Base-by-base conservation (phyloP, 2,888 invertebrate genomes). In the Pemphredon lugubris region DNA sequence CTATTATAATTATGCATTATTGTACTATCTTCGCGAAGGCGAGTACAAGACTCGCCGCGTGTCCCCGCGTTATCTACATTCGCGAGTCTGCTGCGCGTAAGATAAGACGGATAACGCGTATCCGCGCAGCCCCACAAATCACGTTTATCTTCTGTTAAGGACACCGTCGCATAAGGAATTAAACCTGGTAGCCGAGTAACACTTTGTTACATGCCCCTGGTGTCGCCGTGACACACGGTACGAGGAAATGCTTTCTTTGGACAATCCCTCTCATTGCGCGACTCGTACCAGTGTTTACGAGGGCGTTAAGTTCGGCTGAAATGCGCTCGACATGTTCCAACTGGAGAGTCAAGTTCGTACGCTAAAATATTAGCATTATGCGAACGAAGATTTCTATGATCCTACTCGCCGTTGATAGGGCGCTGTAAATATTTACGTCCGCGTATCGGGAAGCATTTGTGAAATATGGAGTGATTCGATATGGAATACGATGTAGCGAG, bases 1-100 rank as follows among this genome's bases (percentile, higher is more conserved):
- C 37, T 64, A 51, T 74, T 73, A 63, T 71, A 80, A 80, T 82
- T 77, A 65, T 48, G 66, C 75, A 45, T 73, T 51, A 64, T 73
- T 60, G 54, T 65, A 74, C 75, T 77, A 75, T 71, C 68, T 34
- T 16, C 14, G 32, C 26, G 32, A 30, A 45, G 51, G 40, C 23
- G 7, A 32, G 26, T 26, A 51, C 66, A 20, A 26, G 21, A 32
- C 11, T 44, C 60, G 45, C n/a, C 54, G 64, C 61, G 11, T 42
- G 63, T 59, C 21, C 40, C 30, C 23, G 48, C 21, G 4, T 74
- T 67, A 75, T 64, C 59, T 26, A 16, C 26, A 44, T 13, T 53
- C n/a, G 18, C 7, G 23, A 47, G 40, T 1, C 30, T 21, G 45
- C n/a, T n/a, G 11, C 16, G 6, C 11, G 6, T 20, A 14, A 23